Base-by-base conservation (phyloP, 2,888 invertebrate genomes). In the Leistus spinibarbis region DNA sequence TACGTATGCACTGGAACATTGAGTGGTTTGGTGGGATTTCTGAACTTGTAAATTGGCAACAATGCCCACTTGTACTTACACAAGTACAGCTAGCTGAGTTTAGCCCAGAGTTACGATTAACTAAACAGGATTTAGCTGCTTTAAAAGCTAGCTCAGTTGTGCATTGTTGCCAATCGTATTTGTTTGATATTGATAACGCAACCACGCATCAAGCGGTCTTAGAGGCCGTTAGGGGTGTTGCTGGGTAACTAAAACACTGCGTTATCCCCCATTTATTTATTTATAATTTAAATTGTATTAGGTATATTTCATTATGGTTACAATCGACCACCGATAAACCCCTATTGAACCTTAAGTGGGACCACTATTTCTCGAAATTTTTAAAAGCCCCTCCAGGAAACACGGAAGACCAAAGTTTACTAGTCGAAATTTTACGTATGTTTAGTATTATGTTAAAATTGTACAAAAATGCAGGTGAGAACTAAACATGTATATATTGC, bases 351-450 rank as follows among this genome's bases (percentile, higher is more conserved):
- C 85, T 91, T 76, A 89, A 90, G 9, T 93, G 92, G 93, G 88
- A 89, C 79, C 7, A 40, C 1, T 40, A 13, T 40, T 40, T 40
- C 5, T 85, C 86, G 27, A 86, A 91, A 56, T 93, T 91, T 82
- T 84, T 93, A 57, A 85, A 87, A 75, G 88, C 90, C 1, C 88
- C 91, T 63, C 93, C 93, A 0, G 89, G 91, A 0, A 91, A 89
- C 65, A 85, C 88, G 65, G 89, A 91, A 54, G 93, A 93, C 81
- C 88, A 88, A 19, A 84, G 88, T 17, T 83, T 93, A 24, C 87
- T 93, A 65, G 85, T 88, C 2, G 83, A 87, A 27, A 84, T 90
- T 66, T 79, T 84, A n/a, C 79, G 81, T 60, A 82, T 84, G 77
- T 77, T 85, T 40, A 75, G 76, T 4, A 9, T 79, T 10, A 76